Conservation (phyloP, 2,797 vertebrate genomes). For the Muscicapa comitata region DNA sequence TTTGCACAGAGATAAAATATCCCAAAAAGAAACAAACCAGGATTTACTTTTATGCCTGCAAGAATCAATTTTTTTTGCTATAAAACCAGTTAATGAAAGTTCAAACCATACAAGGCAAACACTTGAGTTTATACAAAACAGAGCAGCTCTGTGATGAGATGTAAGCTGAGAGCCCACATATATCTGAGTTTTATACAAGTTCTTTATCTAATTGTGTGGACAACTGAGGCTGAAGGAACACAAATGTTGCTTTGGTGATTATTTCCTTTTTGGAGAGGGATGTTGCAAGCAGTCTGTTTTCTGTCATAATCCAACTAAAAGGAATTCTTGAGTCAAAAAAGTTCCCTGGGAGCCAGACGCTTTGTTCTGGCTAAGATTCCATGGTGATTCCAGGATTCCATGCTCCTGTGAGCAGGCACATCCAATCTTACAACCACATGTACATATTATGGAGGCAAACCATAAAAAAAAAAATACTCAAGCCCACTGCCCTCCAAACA, state of each 20-base stretch:
- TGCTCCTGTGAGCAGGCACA: not conserved
- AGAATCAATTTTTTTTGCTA: not conserved
- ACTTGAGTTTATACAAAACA: not conserved
- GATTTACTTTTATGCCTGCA: not conserved
- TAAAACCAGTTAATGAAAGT: not conserved
- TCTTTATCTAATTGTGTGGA: not conserved
- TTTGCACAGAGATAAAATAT: not conserved
- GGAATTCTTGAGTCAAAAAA: not conserved
- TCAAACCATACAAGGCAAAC: not conserved
- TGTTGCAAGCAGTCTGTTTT: conserved; percentile 22
- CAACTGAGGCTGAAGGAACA: not conserved
- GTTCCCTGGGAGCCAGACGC: not conserved
- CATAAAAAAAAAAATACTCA: not conserved
- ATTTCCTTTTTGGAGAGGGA: not conserved
- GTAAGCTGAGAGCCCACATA: not conserved
- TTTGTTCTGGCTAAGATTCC: not conserved
- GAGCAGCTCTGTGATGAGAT: not conserved
- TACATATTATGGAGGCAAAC: not conserved
- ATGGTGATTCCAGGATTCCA: not conserved
- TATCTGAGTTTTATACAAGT: not conserved
- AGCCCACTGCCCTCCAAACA: not conserved
- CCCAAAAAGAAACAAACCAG: not conserved
- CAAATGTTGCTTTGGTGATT: not conserved
- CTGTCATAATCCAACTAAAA: not conserved
- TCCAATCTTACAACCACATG: not conserved